Conservation (phyloP, 2,888 invertebrate genomes). For the Drosophila longiperda region DNA sequence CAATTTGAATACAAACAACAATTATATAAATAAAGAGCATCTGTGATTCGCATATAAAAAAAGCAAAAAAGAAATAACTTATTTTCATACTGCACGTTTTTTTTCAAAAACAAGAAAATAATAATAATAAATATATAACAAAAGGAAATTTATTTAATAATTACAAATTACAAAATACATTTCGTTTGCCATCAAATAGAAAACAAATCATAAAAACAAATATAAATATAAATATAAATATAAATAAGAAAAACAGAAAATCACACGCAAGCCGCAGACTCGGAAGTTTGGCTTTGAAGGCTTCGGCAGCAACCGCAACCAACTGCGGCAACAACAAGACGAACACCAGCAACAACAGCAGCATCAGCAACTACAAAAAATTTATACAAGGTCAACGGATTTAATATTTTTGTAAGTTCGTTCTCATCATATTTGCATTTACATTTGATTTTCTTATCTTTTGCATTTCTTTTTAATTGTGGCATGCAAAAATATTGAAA, state of each 20-base stretch:
- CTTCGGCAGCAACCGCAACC: slow-evolving; percentile 25
- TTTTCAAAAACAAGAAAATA: slow-evolving; percentile 48
- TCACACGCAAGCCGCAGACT: slow-evolving; percentile 53
- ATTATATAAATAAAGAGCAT: slow-evolving; percentile 66
- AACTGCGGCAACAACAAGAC: slow-evolving; percentile 25
- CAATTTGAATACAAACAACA: slow-evolving; percentile 35
- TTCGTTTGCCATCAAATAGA: slow-evolving; percentile 36
- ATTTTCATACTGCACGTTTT: slow-evolving; percentile 82
- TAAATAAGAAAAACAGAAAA: slow-evolving; percentile 11
- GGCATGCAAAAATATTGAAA: slow-evolving; percentile 49
- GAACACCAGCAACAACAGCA: slow-evolving; percentile 32
- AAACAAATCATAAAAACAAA: slow-evolving; percentile 35
- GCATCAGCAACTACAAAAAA: slow-evolving; percentile 52
- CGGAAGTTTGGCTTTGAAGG: slow-evolving; percentile 10
- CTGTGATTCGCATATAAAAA: slow-evolving; percentile 79
- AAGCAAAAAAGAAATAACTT: slow-evolving; percentile 56
- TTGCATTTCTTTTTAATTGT: slow-evolving; percentile 45
- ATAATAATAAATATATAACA: slow-evolving; percentile 1
- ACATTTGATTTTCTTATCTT: slow-evolving; percentile 8
- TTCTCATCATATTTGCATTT: slow-evolving; percentile 14
- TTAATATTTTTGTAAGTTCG: slow-evolving; percentile 82
- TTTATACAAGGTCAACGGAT: slow-evolving; percentile 82
- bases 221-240: slow-evolving; percentile 23
- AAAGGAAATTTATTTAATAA: slow-evolving; percentile 50
- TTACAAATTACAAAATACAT: slow-evolving; percentile 27